A percentile compares a stretch with the other conserved stretches of the same genome.
These are phyloP conservation scores for Enteromius paludinosus DNA, from an alignment of 2,797 vertebrate species.

Conservation along the genomic window DNA sequence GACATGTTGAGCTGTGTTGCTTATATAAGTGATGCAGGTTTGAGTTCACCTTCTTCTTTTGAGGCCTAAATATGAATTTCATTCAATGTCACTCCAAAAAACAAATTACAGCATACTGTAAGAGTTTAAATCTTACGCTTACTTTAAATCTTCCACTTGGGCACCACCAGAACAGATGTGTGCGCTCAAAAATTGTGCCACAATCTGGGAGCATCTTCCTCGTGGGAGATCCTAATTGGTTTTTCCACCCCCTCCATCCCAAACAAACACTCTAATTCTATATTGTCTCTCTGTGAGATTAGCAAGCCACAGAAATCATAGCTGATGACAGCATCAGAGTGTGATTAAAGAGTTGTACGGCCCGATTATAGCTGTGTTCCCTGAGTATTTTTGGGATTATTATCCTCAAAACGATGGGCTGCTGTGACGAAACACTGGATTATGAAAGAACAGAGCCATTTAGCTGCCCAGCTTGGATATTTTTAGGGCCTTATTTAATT, in stretches of 20 bases:
- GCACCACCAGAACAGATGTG: constrained; percentile 36
- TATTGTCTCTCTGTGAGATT: constrained; percentile 16
- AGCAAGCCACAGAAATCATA: neutral
- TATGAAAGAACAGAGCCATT: constrained; percentile 34
- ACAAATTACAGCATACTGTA: neutral
- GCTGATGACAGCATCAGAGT: constrained; percentile 6
- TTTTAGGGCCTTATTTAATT: constrained; percentile 31
- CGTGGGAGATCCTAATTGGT: constrained; percentile 36
- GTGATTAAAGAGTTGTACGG: constrained; percentile 16
- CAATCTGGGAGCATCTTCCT: constrained; percentile 44
- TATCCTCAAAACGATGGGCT: neutral
- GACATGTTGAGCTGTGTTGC: neutral
- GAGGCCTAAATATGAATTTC: neutral
- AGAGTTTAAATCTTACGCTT: too few relatives aligned
- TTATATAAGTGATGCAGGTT: neutral
- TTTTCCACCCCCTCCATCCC: constrained; percentile 32
- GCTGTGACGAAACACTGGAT: constrained; percentile 21
- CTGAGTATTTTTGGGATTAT: constrained; percentile 34
- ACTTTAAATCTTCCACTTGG: neutral
- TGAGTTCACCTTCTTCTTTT: neutral
- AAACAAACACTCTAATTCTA: constrained; percentile 34
- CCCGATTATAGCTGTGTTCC: neutral
- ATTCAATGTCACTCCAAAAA: neutral
- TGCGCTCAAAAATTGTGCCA: constrained; percentile 6
- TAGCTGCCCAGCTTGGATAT: constrained; percentile 10